Percentiles rank a stretch among this genome's conserved stretches.
Evolutionary conservation across 2,888 invertebrate species (phyloP).

Genomic region (Rhagonycha fulva): DNA sequence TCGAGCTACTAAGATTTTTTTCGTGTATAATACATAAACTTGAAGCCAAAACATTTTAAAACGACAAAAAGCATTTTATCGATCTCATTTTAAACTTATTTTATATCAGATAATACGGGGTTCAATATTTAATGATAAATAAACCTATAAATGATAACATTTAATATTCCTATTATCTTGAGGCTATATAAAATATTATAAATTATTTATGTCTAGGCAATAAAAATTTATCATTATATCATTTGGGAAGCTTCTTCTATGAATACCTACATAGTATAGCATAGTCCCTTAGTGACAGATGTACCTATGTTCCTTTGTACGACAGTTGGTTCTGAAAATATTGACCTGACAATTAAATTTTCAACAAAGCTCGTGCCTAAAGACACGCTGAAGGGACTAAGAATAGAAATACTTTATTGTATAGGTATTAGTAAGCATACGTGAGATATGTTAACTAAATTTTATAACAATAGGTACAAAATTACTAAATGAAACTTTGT

Average conservation of each 20-base stretch:
- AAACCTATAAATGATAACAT: not conserved
- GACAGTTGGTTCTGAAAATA: not conserved
- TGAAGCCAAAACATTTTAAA: not conserved
- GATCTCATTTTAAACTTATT: not conserved
- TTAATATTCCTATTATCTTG: not conserved
- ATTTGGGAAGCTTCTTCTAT: not conserved
- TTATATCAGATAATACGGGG: not conserved
- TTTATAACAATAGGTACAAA: not conserved
- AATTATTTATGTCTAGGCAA: not conserved
- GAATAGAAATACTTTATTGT: not conserved
- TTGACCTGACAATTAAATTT: not conserved
- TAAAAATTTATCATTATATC: not conserved
- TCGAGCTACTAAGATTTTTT: slow-evolving; percentile 1
- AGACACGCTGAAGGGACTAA: not conserved
- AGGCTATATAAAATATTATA: not conserved
- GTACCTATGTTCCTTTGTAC: not conserved
- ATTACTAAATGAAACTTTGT: not conserved
- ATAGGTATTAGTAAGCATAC: not conserved
- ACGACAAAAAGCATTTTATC: not conserved
- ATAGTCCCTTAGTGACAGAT: not conserved
- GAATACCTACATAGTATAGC: not conserved
- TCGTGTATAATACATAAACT: slow-evolving; percentile 1
- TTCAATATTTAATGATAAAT: not conserved
- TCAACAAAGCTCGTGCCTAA: not conserved
- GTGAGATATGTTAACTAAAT: not conserved